phyloP scores from a whole-genome alignment of 2,888 invertebrate genomes.

The Drosophila seclusa region DNA sequence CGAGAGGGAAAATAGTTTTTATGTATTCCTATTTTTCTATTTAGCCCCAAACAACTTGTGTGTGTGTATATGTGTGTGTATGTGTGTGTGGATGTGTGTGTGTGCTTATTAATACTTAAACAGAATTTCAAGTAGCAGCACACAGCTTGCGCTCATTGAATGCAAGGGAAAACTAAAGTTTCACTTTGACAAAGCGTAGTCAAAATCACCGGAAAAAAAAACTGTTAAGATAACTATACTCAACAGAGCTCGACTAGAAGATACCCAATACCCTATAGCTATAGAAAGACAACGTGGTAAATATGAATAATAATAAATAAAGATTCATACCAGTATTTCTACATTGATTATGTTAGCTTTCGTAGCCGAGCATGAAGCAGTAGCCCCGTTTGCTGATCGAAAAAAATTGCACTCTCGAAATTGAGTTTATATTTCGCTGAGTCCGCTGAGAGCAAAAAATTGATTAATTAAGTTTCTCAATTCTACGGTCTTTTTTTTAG shows the following conservation, averaged over 20 bases:
- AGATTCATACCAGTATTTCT: not conserved
- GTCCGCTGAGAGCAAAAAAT: not conserved
- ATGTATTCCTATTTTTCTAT: conserved; percentile 28
- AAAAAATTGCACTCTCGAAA: too few species aligned
- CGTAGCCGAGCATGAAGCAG: too few species aligned
- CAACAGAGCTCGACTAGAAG: not conserved
- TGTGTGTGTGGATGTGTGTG: too few species aligned
- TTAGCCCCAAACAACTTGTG: conserved; percentile 33
- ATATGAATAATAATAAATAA: not conserved
- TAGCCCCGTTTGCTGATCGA: too few species aligned
- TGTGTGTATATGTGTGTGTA: not conserved
- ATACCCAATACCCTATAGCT: too few species aligned
- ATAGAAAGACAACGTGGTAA: too few species aligned
- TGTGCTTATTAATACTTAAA: conserved; percentile 69
- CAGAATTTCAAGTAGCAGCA: conserved; percentile 6
- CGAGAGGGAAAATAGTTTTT: conserved; percentile 1
- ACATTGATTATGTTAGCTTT: not conserved
- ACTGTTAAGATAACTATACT: not conserved
- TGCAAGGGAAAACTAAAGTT: conserved; percentile 19
- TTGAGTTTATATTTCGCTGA: not conserved
- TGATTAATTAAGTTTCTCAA: not conserved
- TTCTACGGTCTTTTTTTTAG: not conserved
- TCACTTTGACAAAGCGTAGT: conserved; percentile 16
- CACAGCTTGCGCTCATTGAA: conserved; percentile 11
- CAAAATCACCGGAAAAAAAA: conserved; percentile 1